phyloP scores from a whole-genome alignment of 1,140 invertebrate species.

The Maniola jurtina region DNA sequence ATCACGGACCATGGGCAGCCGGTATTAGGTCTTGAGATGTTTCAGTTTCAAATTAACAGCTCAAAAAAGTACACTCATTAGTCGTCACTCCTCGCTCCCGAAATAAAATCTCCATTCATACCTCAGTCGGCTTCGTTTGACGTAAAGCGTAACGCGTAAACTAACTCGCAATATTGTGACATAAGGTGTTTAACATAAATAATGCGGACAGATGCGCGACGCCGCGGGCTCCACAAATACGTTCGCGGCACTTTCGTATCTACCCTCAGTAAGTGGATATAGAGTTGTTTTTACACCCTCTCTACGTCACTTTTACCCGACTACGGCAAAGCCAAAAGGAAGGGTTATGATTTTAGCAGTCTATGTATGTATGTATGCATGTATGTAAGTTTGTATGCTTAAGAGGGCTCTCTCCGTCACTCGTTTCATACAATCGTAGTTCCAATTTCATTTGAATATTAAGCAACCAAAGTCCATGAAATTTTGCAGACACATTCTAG shows the following conservation, averaged over 20 bases:
- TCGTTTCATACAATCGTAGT: too few species aligned
- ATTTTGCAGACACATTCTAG: too few species aligned
- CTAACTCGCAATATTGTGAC: conserved; percentile 77
- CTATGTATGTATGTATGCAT: too few species aligned
- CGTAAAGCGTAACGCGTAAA: conserved; percentile 43
- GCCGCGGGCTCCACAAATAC: conserved; percentile 72
- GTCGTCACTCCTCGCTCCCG: conserved; percentile 35
- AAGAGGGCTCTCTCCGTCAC: too few species aligned
- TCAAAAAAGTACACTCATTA: conserved; percentile 1
- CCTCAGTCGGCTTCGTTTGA: conserved; percentile 30
- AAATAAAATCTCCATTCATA: conserved; percentile 62
- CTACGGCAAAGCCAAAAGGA: too few species aligned
- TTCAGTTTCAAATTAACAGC: not conserved
- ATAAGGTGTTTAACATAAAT: conserved; percentile 79
- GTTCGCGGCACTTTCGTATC: conserved; percentile 58
- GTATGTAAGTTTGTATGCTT: too few species aligned
- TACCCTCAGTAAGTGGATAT: conserved; percentile 14
- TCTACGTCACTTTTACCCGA: not conserved
- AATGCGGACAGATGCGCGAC: conserved; percentile 73
- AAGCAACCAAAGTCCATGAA: too few species aligned
- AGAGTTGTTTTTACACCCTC: conserved; percentile 18
- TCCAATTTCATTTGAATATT: too few species aligned
- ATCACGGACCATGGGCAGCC: too few species aligned
- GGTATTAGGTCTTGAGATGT: too few species aligned
- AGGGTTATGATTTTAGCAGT: too few species aligned